Evolutionary conservation across 2,113 vertebrate species (phyloP), one percentile per base, ranked within the genome.

Genomic region (Chinchilla lanigera): DNA sequence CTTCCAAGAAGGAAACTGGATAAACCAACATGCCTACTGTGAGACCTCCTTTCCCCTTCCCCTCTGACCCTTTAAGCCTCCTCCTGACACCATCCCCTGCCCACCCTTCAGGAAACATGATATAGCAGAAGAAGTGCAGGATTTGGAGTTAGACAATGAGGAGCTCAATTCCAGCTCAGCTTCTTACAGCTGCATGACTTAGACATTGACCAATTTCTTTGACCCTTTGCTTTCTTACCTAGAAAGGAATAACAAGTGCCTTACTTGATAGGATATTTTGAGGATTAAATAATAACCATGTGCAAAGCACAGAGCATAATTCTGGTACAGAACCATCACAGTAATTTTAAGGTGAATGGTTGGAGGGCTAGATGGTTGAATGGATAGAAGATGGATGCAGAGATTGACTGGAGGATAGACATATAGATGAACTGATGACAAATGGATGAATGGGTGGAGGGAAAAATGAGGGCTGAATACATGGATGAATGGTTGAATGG

Each of bases 51-150:
- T 2, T 14, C 8, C 63, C 30, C 41, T 54, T 10, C 56, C 17
- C 30, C 69, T 75, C 63, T n/a, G 38, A 52, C 26, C 38, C 12
- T 61, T 24, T 26, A 47, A 11, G 54, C n/a, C 22, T 20, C 10
- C 7, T 1, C 24, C 0, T 26, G n/a, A 38, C 7, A 28, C 30
- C 1, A 1, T 38, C 77, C 17, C 30, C 26, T 90, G n/a, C 10
- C 16, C 16, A 33, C 1, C 6, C 28, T 16, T 1, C 0, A 22
- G 69, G 58, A 65, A 90, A 5, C 1, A 1, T 20, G 26, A 35
- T 16, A 7, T 7, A 54, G 33, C 47, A 61, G 35, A 35, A 78
- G 44, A 30, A 2, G 3, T 6, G 12, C 6, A 7, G 41, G 12
- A 33, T 56, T 38, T 81, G 67, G 33, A 35, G 16, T 38, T 22